These are phyloP conservation scores for Galemys pyrenaicus DNA, from an alignment of 2,113 vertebrate genomes.

Conservation along the genomic window DNA sequence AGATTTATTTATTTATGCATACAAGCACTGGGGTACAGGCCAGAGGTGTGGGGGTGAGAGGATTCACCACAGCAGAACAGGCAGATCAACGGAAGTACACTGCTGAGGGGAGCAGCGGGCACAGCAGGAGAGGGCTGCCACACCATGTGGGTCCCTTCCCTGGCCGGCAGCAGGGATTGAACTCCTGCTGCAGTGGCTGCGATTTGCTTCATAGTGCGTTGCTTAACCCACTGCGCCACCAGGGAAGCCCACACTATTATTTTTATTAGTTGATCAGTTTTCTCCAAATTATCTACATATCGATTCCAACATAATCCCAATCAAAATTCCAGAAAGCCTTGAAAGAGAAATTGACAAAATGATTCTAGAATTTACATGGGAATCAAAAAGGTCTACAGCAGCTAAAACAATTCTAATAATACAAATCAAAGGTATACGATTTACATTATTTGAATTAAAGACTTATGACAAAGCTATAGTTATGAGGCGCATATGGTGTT, in stretches of 20 bases:
- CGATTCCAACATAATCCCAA: neutral
- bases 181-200: no score
- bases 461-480: neutral
- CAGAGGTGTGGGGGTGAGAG: no score
- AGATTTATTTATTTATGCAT: no score
- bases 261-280: neutral
- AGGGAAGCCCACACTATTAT: neutral
- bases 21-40: no score
- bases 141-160: no score
- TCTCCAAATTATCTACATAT: neutral
- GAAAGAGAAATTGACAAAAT: slow-evolving; percentile 3
- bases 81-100: no score
- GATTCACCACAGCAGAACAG: no score
- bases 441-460: neutral
- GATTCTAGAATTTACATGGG: neutral
- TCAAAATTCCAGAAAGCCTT: neutral
- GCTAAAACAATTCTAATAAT: neutral
- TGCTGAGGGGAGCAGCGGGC: no score
- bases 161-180: no score
- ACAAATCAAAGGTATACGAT: neutral
- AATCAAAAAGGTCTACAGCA: neutral
- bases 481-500: neutral
- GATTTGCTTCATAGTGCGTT: no score
- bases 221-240: no score
- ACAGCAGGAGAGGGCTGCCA: no score